Evolutionary conservation across 2,113 vertebrate genomes (phyloP).

Genomic region (Rhipidura dahli): DNA sequence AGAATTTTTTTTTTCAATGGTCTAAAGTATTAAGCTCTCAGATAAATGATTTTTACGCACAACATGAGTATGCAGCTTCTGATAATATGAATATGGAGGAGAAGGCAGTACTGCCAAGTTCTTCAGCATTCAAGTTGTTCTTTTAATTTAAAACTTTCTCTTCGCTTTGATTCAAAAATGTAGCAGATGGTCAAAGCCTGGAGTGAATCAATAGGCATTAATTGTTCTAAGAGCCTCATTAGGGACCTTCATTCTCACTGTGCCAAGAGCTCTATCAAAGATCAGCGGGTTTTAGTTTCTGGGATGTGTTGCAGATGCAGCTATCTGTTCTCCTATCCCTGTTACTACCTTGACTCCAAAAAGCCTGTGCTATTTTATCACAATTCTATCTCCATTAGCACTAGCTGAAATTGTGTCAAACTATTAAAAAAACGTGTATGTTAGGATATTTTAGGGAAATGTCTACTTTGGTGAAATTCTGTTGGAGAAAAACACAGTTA

Average conservation of each 20-base stretch:
- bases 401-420: not conserved
- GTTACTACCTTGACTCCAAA: not conserved
- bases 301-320: not conserved
- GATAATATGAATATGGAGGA: not conserved
- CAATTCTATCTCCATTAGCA: not conserved
- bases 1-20: not conserved
- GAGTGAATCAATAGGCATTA: not conserved
- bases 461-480: not conserved
- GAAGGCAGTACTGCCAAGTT: not conserved
- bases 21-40: not conserved
- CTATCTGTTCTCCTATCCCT: not conserved
- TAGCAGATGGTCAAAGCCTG: not conserved
- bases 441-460: not conserved
- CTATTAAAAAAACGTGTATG: not conserved
- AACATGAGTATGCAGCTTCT: not conserved
- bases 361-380: not conserved
- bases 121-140: not conserved
- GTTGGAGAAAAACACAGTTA: not conserved
- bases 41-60: not conserved
- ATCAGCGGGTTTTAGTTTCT: not conserved
- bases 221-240: not conserved
- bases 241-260: not conserved
- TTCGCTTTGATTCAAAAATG: rapidly evolving
- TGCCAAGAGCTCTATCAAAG: not conserved
- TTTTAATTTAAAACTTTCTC: not conserved